Conservation (phyloP, 1,140 invertebrate genomes). For the Geopemphigus sp. region DNA sequence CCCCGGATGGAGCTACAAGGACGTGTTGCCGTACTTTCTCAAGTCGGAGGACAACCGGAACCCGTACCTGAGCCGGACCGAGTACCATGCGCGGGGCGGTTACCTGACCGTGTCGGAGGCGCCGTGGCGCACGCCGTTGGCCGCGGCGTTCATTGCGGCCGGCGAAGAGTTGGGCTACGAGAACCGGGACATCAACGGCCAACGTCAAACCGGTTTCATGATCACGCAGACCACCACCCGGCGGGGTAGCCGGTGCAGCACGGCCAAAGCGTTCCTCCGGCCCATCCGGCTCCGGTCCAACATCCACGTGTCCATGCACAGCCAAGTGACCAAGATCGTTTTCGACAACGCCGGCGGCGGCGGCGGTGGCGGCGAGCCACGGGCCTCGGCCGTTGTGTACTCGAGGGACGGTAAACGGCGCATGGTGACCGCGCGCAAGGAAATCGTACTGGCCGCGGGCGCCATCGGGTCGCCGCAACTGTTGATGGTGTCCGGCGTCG, state of each 20-base stretch:
- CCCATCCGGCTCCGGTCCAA: slow-evolving; percentile 76
- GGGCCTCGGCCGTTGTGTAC: slow-evolving; percentile 74
- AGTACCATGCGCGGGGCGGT: slow-evolving; percentile 75
- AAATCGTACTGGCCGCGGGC: slow-evolving; percentile 79
- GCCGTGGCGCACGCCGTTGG: slow-evolving; percentile 75
- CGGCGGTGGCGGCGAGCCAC: not conserved
- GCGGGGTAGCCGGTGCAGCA: slow-evolving; percentile 81
- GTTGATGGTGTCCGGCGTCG: slow-evolving; percentile 87
- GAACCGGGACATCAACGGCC: slow-evolving; percentile 78
- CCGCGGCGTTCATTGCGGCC: slow-evolving; percentile 77
- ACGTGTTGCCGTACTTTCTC: slow-evolving; percentile 82
- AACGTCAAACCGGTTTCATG: slow-evolving; percentile 81
- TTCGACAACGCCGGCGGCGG: slow-evolving; percentile 61
- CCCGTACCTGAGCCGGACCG: slow-evolving; percentile 69
- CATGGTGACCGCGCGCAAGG: slow-evolving; percentile 67
- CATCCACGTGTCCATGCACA: slow-evolving; percentile 75
- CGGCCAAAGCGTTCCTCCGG: slow-evolving; percentile 81
- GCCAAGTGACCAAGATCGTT: slow-evolving; percentile 71
- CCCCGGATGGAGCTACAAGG: slow-evolving; percentile 83
- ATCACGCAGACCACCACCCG: slow-evolving; percentile 80
- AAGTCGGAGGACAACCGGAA: slow-evolving; percentile 87
- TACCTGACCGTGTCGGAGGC: slow-evolving; percentile 81
- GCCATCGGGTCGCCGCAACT: slow-evolving; percentile 78
- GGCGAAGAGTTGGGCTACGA: slow-evolving; percentile 74
- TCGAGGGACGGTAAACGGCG: slow-evolving; percentile 64